Evolutionary conservation across 2,113 vertebrate genomes (phyloP).

Genomic region (Amblyopsis rosae): DNA sequence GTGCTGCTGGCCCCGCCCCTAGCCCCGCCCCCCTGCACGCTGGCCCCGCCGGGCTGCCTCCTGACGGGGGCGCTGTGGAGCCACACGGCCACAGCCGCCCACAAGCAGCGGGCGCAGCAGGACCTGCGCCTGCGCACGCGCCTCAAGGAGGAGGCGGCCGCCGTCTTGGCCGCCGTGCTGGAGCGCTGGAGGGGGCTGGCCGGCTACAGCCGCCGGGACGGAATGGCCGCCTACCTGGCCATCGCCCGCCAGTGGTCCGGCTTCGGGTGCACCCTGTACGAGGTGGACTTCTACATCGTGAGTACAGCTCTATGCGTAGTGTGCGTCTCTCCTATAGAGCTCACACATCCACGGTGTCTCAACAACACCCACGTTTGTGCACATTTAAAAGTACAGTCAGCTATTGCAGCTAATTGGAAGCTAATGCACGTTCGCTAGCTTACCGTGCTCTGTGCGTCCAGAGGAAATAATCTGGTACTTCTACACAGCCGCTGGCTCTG

Average conservation of each 20-base stretch:
- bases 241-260: slow-evolving; percentile 90
- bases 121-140: slow-evolving; percentile 77
- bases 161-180: slow-evolving; percentile 82
- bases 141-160: slow-evolving; percentile 81
- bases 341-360: too few relatives aligned
- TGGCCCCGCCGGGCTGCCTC: slow-evolving; percentile 71
- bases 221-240: slow-evolving; percentile 88
- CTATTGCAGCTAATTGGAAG: too few relatives aligned
- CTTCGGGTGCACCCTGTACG: slow-evolving; percentile 92
- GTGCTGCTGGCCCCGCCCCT: slow-evolving; percentile 69
- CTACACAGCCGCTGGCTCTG: too few relatives aligned
- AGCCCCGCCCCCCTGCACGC: slow-evolving; percentile 47
- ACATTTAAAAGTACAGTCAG: too few relatives aligned
- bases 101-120: slow-evolving; percentile 84
- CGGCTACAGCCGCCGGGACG: slow-evolving; percentile 85
- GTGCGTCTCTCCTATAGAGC: too few relatives aligned
- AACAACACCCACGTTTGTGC: too few relatives aligned
- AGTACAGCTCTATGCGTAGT: slow-evolving; percentile 58
- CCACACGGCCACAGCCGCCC: slow-evolving; percentile 64
- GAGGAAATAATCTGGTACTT: too few relatives aligned
- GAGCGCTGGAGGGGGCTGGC: slow-evolving; percentile 89
- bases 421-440: too few relatives aligned
- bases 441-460: too few relatives aligned
- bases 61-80: slow-evolving; percentile 85
- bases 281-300: slow-evolving; percentile 88